Percentiles rank a stretch among this genome's conserved stretches.
These are phyloP conservation scores for Odocoileus virginianus DNA, from an alignment of 2,113 vertebrate genomes.

Conservation along the genomic window DNA sequence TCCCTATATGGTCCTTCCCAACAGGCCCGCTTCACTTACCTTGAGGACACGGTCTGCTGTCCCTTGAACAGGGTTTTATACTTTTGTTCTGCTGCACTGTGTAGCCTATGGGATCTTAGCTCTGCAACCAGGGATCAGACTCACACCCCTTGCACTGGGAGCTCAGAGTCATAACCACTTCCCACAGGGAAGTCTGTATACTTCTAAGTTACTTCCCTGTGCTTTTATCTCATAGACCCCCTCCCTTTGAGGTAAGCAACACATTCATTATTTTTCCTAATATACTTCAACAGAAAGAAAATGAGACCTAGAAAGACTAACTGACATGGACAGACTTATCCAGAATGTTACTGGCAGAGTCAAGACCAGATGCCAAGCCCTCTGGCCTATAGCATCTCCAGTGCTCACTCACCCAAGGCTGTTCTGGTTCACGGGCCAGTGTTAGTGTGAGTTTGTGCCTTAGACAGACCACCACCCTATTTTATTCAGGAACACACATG, in stretches of 20 bases:
- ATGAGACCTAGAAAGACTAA: background rate
- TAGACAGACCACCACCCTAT: background rate
- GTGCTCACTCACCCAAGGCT: background rate
- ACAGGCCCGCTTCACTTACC: background rate
- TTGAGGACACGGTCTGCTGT: background rate
- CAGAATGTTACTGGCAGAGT: background rate
- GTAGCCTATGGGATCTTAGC: background rate
- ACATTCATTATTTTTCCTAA: background rate
- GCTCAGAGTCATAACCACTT: background rate
- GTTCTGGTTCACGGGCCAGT: background rate
- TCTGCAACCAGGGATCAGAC: background rate
- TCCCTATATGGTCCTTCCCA: background rate
- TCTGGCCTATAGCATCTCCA: background rate
- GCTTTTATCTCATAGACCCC: background rate
- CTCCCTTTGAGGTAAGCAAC: background rate
- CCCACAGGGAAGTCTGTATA: background rate
- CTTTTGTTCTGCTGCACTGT: background rate
- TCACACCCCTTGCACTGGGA: background rate
- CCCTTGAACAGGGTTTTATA: background rate
- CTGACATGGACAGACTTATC: background rate
- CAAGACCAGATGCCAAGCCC: background rate
- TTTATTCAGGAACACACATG: background rate
- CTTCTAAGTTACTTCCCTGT: background rate
- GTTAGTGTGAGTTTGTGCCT: background rate
- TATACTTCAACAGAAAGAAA: background rate